phyloP scores from a whole-genome alignment of 2,113 vertebrate species.

The Sinocyclocheilus anshuiensis region DNA sequence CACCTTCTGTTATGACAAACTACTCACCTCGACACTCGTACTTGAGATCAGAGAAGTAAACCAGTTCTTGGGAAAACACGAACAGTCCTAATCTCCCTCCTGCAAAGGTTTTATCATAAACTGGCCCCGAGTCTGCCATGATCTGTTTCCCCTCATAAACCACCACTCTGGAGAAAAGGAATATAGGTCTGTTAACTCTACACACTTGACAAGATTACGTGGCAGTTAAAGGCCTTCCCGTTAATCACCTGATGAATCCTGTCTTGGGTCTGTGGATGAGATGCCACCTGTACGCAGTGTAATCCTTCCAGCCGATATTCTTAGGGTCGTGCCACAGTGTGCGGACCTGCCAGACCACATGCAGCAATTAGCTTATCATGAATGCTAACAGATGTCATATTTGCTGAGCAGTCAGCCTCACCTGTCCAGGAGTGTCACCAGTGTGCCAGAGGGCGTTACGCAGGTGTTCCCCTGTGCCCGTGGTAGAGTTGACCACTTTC shows the following conservation, averaged over 20 bases:
- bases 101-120: slow-evolving; percentile 93
- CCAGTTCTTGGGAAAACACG: slow-evolving; percentile 98
- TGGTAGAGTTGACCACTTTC: slow-evolving; percentile 97
- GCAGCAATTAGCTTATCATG: not conserved
- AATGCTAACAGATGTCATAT: not conserved
- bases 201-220: not conserved
- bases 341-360: slow-evolving; percentile 78
- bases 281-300: slow-evolving; percentile 98
- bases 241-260: slow-evolving; percentile 89
- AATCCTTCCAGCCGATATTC: slow-evolving; percentile 98
- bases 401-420: slow-evolving; percentile 62
- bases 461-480: slow-evolving; percentile 90
- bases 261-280: slow-evolving; percentile 95
- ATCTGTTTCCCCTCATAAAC: slow-evolving; percentile 98
- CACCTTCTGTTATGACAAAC: slow-evolving; percentile 18
- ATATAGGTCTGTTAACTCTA: not conserved
- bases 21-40: slow-evolving; percentile 97
- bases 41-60: slow-evolving; percentile 98
- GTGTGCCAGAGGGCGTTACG: slow-evolving; percentile 98
- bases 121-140: slow-evolving; percentile 94
- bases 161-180: slow-evolving; percentile 80
- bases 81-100: slow-evolving; percentile 95
- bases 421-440: slow-evolving; percentile 93
- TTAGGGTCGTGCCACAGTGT: slow-evolving; percentile 98
- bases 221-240: not conserved